phyloP scores from a whole-genome alignment of 2,113 vertebrate genomes.

The Plectropomus leopardus region DNA sequence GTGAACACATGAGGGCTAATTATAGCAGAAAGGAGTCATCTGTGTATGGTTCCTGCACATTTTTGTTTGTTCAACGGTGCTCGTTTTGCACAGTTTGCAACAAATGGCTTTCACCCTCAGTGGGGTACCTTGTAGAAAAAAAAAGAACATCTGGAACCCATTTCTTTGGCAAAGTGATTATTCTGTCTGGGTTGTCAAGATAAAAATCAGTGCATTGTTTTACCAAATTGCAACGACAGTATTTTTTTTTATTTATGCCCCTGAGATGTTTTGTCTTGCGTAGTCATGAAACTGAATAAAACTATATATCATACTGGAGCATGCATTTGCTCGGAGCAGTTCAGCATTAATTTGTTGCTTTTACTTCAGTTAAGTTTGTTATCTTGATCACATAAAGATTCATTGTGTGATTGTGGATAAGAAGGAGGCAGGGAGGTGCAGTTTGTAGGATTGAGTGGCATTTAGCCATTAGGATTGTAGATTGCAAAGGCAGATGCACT shows the following conservation, averaged over 20 bases:
- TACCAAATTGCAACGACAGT: constrained; percentile 22
- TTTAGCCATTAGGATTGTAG: no score
- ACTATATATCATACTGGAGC: neutral
- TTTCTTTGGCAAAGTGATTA: constrained; percentile 72
- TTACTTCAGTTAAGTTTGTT: no score
- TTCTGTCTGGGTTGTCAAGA: constrained; percentile 68
- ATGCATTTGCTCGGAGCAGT: no score
- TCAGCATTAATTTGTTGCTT: no score
- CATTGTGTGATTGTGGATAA: neutral
- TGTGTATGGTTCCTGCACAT: constrained; percentile 43
- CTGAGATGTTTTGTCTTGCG: constrained; percentile 11
- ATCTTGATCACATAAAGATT: neutral
- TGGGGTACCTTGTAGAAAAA: constrained; percentile 45
- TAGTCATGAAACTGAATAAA: constrained; percentile 16
- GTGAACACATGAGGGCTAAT: constrained; percentile 46
- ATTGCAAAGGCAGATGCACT: no score
- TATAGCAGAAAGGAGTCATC: constrained; percentile 49
- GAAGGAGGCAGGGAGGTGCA: neutral
- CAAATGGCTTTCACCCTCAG: constrained; percentile 58
- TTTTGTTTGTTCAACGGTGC: constrained; percentile 57
- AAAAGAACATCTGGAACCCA: constrained; percentile 78
- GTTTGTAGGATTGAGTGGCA: no score
- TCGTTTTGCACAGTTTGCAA: constrained; percentile 62
- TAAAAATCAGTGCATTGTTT: constrained; percentile 56
- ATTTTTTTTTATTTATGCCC: constrained; percentile 19